These are phyloP conservation scores for Hesperophylax magnus DNA, from an alignment of 1,140 invertebrate species.

Conservation along the genomic window DNA sequence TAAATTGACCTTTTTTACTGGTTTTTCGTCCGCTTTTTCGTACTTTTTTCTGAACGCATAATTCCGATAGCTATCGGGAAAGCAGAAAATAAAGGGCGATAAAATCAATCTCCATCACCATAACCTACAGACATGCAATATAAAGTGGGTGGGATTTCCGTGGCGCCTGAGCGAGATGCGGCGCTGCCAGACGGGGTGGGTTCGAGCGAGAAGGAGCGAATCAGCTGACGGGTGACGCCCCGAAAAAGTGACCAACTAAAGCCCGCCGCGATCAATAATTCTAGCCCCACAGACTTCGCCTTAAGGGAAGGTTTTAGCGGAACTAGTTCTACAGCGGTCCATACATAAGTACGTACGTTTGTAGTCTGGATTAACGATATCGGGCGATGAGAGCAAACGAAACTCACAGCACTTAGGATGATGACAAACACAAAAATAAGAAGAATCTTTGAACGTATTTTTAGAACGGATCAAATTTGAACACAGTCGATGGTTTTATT, in stretches of 20 bases:
- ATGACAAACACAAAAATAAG: not conserved
- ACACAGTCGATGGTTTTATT: too few relatives aligned
- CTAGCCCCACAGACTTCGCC: slow-evolving; percentile 38
- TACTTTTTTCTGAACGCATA: not conserved
- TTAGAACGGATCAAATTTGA: too few relatives aligned
- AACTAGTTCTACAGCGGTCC: slow-evolving; percentile 22
- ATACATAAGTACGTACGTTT: not conserved
- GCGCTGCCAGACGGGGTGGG: slow-evolving; percentile 9
- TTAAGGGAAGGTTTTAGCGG: slow-evolving; percentile 21
- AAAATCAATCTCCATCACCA: slow-evolving; percentile 52
- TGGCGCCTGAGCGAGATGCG: slow-evolving; percentile 37
- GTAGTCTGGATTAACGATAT: not conserved
- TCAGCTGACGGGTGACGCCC: slow-evolving; percentile 56
- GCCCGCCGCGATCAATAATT: slow-evolving; percentile 53
- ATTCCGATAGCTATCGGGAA: slow-evolving; percentile 19
- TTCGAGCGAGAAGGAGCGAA: slow-evolving; percentile 49
- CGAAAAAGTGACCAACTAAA: slow-evolving; percentile 55
- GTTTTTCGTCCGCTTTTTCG: not conserved
- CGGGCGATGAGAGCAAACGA: not conserved
- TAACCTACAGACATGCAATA: slow-evolving; percentile 39
- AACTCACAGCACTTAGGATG: not conserved
- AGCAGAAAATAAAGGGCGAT: slow-evolving; percentile 40
- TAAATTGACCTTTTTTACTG: not conserved
- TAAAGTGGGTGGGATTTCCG: slow-evolving; percentile 44
- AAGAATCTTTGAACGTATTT: too few relatives aligned